Evolutionary conservation across 2,797 vertebrate genomes (phyloP), one percentile per base, ranked within the genome.

Genomic region (Microcaecilia unicolor): DNA sequence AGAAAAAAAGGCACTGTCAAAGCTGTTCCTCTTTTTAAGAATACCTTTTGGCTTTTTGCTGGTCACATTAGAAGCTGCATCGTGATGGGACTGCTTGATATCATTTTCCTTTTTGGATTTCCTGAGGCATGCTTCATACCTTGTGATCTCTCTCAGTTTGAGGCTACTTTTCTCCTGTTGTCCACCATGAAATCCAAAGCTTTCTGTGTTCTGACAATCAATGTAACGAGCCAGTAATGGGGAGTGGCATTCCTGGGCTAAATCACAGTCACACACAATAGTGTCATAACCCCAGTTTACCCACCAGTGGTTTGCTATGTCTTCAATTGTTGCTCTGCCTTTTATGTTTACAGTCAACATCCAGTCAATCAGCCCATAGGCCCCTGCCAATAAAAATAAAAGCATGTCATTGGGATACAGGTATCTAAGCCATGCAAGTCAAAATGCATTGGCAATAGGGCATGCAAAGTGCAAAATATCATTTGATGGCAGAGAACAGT

Each of bases 271-370:
- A 20, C 87, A 90, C 28, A 89, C 73, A 28, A 73, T 71, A 37
- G 76, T 67, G 57, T 86, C 80, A 46, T 82, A 88, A 30, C 86
- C 85, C 87, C 85, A 89, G 65, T 89, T 90, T 37, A 90, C 83
- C 87, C 87, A 90, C 86, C 87, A 89, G 64, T 90, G 87, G 62
- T 83, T 85, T 46, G 85, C 81, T 14, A 90, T 83, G n/a, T 90
- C 86, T 62, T 90, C 87, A 31, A 86, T 75, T 1, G 82, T 88
- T 23, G 87, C 87, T 44, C 87, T 69, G 24, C 84, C 74, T 4
- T 85, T 72, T 28, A 66, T 67, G 15, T 67, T 67, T 9, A 87
- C 83, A 14, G 76, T 81, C 59, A 90, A 49, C 73, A 89, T 55
- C 87, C 86, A 90, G 61, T 84, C 75, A 35, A 90, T 88, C 36